Evolutionary conservation across 92 coral and sea anemone species (phyloP), one percentile per base, ranked within the genome.

Genomic region (Porites divaricata): DNA sequence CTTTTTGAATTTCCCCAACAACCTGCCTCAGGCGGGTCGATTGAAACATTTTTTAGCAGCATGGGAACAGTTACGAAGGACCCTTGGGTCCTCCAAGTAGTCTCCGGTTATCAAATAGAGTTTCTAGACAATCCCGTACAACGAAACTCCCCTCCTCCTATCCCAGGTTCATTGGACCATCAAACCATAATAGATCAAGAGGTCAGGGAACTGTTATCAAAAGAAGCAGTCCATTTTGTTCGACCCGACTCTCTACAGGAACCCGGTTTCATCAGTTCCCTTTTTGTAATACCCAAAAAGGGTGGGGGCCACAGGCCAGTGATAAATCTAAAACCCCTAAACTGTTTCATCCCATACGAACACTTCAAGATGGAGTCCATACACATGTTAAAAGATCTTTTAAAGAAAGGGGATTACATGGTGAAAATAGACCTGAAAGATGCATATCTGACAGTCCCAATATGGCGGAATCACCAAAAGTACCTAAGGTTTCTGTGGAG

Each of bases 301-400:
- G 90, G 86, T 48, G 86, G 83, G 54, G 88, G 88, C 8, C 91
- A 67, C 62, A 70, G 92, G 28, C 28, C 28, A 26, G 28, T 26
- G 28, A 26, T 26, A 26, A 26, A 26, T 26, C 28, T 26, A 26
- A 89, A 89, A 67, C 89, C 85, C 1, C 87, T 86, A 26, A 90
- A 90, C 81, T 23, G 41, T 19, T 90, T 86, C 54, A 81, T 86
- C 52, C 84, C 84, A 50, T 87, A 90, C 90, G 81, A 90, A 71
- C 90, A 90, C 57, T 86, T 90, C 93, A 90, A 90, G 70, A 86
- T 90, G 93, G 88, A 90, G 81, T 86, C 85, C 49, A 77, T 90
- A 6, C 80, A 78, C 23, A 86, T 90, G 90, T 72, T 86, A 61
- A 86, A 51, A 59, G 83, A 90, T 76, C 90, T 86, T 75, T 64